A percentile compares a stretch with the other conserved stretches of the same genome.
These are phyloP conservation scores for Ceryle rudis DNA, from an alignment of 2,797 vertebrate genomes.

Conservation along the genomic window DNA sequence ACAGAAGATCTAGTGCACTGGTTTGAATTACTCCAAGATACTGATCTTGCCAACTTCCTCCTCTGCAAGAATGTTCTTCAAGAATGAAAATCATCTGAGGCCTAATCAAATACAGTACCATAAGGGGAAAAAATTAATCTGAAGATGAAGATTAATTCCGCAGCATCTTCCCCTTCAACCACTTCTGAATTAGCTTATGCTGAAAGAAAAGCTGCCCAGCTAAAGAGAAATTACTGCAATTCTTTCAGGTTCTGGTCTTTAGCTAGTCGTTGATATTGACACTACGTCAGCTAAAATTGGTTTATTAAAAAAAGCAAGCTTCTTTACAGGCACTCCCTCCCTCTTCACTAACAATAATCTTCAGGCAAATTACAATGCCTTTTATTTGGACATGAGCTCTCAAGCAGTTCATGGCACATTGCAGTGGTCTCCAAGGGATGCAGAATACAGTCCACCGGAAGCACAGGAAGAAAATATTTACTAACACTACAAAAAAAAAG, in stretches of 20 bases:
- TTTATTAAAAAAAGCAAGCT: background rate
- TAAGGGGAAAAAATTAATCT: background rate
- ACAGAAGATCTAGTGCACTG: background rate
- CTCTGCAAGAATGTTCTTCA: background rate
- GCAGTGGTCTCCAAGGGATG: background rate
- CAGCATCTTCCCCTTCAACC: background rate
- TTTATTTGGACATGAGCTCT: background rate
- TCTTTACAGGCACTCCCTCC: background rate
- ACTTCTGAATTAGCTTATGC: background rate
- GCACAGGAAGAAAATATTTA: accelerated
- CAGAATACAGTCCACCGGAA: background rate
- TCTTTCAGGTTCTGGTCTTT: background rate
- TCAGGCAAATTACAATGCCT: background rate
- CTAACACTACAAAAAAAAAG: background rate
- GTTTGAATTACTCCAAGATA: background rate
- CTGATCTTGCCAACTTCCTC: background rate
- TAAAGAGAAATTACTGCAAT: background rate
- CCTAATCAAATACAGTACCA: background rate
- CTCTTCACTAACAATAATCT: background rate
- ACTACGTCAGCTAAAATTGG: background rate
- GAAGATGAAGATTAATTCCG: background rate
- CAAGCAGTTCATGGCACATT: accelerated
- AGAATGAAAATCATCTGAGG: background rate
- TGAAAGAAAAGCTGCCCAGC: background rate
- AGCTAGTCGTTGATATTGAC: background rate